Evolutionary conservation across 92 coral and sea anemone species (phyloP).

Genomic region (Zoanthus solanderi): DNA sequence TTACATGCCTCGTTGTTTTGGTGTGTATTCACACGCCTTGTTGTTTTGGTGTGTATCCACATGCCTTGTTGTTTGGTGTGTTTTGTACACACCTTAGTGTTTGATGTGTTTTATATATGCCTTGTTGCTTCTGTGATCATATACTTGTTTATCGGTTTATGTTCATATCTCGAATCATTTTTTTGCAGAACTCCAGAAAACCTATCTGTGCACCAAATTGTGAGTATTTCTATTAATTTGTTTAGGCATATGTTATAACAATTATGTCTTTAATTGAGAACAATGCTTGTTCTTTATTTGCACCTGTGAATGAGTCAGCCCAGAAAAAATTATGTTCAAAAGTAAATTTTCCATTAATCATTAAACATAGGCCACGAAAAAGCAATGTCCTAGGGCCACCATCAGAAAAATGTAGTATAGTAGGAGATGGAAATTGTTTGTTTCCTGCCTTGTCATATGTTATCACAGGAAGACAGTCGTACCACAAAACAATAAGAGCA

Average conservation of each 20-base stretch:
- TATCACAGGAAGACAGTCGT: constrained; percentile 26
- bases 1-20: no score
- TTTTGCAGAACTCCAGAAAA: no score
- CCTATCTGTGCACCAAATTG: no score
- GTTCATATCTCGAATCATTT: no score
- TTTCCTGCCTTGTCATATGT: constrained; percentile 17
- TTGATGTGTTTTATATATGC: constrained; percentile 2
- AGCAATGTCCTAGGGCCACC: constrained; percentile 25
- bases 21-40: neutral
- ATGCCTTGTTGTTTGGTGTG: neutral
- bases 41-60: neutral
- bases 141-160: neutral
- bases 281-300: neutral
- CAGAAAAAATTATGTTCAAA: constrained; percentile 31
- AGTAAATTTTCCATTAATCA: constrained; percentile 25
- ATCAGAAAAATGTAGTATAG: constrained; percentile 1
- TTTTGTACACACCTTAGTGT: neutral
- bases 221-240: no score
- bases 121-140: constrained; percentile 4
- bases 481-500: constrained; percentile 14
- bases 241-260: no score
- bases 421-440: constrained; percentile 42
- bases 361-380: neutral
- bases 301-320: constrained; percentile 2
- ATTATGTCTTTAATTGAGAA: no score